Percentiles rank a stretch among this genome's conserved stretches.
These are phyloP conservation scores for Drosophila pallidifrons DNA, from an alignment of 1,140 invertebrate genomes.

Conservation along the genomic window DNA sequence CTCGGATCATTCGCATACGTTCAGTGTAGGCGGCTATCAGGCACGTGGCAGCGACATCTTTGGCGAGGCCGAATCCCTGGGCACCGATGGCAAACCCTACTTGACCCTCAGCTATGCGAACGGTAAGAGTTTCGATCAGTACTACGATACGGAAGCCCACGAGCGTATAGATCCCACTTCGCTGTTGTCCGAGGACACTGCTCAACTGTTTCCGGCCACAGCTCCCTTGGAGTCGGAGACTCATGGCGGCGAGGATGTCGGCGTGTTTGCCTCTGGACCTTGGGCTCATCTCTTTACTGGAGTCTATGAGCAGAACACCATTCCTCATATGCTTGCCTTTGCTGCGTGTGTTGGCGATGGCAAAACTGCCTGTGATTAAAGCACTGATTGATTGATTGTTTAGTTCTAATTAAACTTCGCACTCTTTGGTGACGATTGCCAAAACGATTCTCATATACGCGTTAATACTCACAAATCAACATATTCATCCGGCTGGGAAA, in stretches of 20 bases:
- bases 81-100: slow-evolving; percentile 87
- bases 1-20: slow-evolving; percentile 89
- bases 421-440: slow-evolving; percentile 7
- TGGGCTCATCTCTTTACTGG: slow-evolving; percentile 90
- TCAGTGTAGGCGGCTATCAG: slow-evolving; percentile 88
- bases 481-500: background rate
- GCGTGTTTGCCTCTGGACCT: slow-evolving; percentile 88
- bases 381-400: slow-evolving; percentile 27
- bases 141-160: slow-evolving; percentile 60
- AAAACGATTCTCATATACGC: slow-evolving; percentile 57
- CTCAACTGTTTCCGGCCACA: slow-evolving; percentile 85
- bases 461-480: slow-evolving; percentile 55
- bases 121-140: slow-evolving; percentile 86
- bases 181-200: slow-evolving; percentile 15
- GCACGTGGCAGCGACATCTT: slow-evolving; percentile 86
- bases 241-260: slow-evolving; percentile 90
- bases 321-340: slow-evolving; percentile 91
- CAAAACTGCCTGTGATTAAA: slow-evolving; percentile 66
- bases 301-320: slow-evolving; percentile 92
- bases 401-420: slow-evolving; percentile 28
- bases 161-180: slow-evolving; percentile 69
- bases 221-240: slow-evolving; percentile 87
- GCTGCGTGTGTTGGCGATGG: slow-evolving; percentile 87
- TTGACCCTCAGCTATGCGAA: slow-evolving; percentile 91
- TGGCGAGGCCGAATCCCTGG: slow-evolving; percentile 78